phyloP scores from a whole-genome alignment of 37 sponge, comb jelly and placozoan species.

The Eunapius fragilis region DNA sequence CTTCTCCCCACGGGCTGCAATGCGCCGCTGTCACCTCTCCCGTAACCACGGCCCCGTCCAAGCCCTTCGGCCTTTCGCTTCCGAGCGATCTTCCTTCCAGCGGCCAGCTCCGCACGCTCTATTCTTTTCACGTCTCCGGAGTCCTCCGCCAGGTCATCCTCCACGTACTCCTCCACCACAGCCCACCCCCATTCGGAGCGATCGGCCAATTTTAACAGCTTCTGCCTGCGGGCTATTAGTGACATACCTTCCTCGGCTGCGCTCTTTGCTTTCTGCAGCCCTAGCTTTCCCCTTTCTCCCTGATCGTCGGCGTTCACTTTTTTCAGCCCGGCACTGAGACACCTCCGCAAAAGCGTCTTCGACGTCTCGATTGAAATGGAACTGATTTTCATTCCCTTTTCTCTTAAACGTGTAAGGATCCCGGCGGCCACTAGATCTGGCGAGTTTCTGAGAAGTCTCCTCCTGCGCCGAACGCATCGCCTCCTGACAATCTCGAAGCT shows the following conservation, averaged over 20 bases:
- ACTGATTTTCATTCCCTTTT: slow-evolving; percentile 2
- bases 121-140: too few relatives aligned
- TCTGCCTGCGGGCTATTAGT: background rate
- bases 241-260: slow-evolving; percentile 2
- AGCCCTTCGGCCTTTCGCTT: background rate
- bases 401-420: background rate
- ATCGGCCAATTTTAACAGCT: slow-evolving; percentile 9
- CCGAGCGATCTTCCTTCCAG: background rate
- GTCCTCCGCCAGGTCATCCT: too few relatives aligned
- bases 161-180: too few relatives aligned
- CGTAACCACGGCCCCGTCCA: background rate
- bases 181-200: slow-evolving; percentile 1
- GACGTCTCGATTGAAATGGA: background rate
- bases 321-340: too few relatives aligned
- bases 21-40: background rate
- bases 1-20: background rate
- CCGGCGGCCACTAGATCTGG: too few relatives aligned
- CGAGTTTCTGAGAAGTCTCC: too few relatives aligned
- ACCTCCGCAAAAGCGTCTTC: background rate
- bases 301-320: too few relatives aligned
- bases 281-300: background rate
- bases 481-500: too few relatives aligned
- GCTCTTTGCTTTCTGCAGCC: slow-evolving; percentile 10
- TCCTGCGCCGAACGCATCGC: too few relatives aligned
- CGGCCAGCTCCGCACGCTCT: background rate